Base-by-base conservation (phyloP, 1,140 invertebrate genomes). In the Lycorma delicatula region DNA sequence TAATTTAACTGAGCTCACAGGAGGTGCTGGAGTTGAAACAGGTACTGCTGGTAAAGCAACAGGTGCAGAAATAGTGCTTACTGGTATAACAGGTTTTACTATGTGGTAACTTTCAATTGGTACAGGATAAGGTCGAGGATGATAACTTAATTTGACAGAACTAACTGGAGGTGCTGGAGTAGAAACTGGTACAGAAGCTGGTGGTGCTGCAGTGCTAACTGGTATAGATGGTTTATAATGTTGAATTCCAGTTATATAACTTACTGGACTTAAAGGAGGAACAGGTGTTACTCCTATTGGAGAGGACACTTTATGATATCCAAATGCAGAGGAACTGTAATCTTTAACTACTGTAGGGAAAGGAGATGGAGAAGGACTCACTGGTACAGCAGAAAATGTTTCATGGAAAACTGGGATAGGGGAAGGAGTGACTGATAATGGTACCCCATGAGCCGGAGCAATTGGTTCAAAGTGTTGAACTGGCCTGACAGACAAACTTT, bases 41-140 rank as follows among this genome's bases (percentile, higher is more conserved):
- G 56, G n/a, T n/a, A n/a, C n/a, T n/a, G n/a, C n/a, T n/a, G 41
- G 13, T 25, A 29, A 31, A 25, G 38, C 26, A 46, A 55, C 16
- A 53, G 51, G 51, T 7, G 53, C 53, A 4, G 53, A 34, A 41
- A 34, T 54, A 9, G 13, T n/a, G 46, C 25, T 22, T 7, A 46
- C 44, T 7, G 44, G 44, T 7, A 11, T 12, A 7, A 46, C 48
- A 29, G 11, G 5, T 16, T 26, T 51, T 16, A n/a, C n/a, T n/a
- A n/a, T n/a, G n/a, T n/a, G n/a, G n/a, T n/a, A n/a, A n/a, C n/a
- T n/a, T n/a, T n/a, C n/a, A n/a, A n/a, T n/a, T n/a, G n/a, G n/a
- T 2, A 44, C 41, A 20, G 41, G 41, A 41, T 61, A 59, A 44
- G 48, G 60, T 36, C 54, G 52, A 36, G 63, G 59, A 48, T 62